A percentile compares a stretch with the other conserved stretches of the same genome.
phyloP scores from a whole-genome alignment of 2,113 vertebrate species.

The Myiozetetes cayanensis region DNA sequence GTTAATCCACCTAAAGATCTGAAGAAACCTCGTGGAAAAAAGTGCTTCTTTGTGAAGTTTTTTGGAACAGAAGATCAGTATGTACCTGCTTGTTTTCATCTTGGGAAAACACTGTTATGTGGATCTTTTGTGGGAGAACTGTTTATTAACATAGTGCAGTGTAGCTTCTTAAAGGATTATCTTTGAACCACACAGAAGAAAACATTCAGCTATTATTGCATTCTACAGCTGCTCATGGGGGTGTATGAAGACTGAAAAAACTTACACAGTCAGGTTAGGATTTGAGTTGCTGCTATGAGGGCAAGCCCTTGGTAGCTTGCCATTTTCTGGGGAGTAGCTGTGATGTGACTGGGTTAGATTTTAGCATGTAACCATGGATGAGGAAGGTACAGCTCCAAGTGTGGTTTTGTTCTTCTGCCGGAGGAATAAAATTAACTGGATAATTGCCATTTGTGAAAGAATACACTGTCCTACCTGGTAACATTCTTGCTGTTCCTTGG shows the following conservation, averaged over 20 bases:
- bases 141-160: background rate
- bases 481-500: background rate
- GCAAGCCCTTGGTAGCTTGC: background rate
- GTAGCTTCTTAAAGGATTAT: background rate
- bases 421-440: background rate
- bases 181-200: background rate
- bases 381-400: background rate
- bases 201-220: background rate
- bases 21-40: slow-evolving; percentile 97
- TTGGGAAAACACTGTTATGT: background rate
- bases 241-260: background rate
- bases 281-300: background rate
- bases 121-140: background rate
- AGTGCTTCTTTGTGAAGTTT: slow-evolving; percentile 99
- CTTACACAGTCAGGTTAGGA: background rate
- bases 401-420: background rate
- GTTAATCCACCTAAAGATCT: slow-evolving; percentile 98
- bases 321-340: background rate
- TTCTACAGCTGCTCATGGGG: background rate
- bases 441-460: background rate
- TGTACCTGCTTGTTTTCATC: slow-evolving; percentile 68
- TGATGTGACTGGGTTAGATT: background rate
- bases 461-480: background rate
- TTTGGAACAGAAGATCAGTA: slow-evolving; percentile 99
- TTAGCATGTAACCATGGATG: background rate